Base-by-base conservation (phyloP, 2,888 invertebrate genomes). In the Drosophila demipolita region DNA sequence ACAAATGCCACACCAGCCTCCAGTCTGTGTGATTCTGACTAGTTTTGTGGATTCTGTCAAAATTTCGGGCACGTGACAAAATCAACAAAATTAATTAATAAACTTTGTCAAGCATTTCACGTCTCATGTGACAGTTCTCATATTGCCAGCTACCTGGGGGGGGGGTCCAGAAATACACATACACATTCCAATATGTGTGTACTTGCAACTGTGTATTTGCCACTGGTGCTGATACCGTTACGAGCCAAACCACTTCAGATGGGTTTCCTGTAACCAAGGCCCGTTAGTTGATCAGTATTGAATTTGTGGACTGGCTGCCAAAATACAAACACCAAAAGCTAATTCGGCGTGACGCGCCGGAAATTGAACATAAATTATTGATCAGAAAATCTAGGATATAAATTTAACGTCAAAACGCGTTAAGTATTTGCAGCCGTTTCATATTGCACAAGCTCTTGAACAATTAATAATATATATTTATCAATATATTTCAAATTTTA, bases 61-160 rank as follows among this genome's bases (percentile, higher is more conserved):
- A 87, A 87, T 85, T 83, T 87, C 87, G 73, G 69, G 76, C 85
- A 87, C 89, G 87, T 87, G 87, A 89, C 89, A 89, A 89, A 89
- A 87, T 87, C 87, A 85, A 89, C 89, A 87, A 87, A 89, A 89
- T 89, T 87, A 87, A 87, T 87, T 87, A 87, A 87, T 89, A 87
- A 87, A 87, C 89, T 87, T 87, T 87, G 87, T 72, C 87, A 74
- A 80, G 87, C 76, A 83, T 84, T 83, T 83, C 75, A 70, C 84
- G 85, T 71, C 73, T 82, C 88, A 70, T 86, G 75, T 86, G 82
- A 83, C 87, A 85, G 73, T 72, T 78, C 83, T 83, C 83, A 86
- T 86, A 86, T 75, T 65, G 68, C 68, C 74, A 65, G 66, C 60
- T 66, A 73, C 73, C 74, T 66, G 54, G 8, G 23, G 23, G 23